Evolutionary conservation across 2,888 invertebrate genomes (phyloP), one percentile per base, ranked within the genome.

Genomic region (Odontothrips loti): DNA sequence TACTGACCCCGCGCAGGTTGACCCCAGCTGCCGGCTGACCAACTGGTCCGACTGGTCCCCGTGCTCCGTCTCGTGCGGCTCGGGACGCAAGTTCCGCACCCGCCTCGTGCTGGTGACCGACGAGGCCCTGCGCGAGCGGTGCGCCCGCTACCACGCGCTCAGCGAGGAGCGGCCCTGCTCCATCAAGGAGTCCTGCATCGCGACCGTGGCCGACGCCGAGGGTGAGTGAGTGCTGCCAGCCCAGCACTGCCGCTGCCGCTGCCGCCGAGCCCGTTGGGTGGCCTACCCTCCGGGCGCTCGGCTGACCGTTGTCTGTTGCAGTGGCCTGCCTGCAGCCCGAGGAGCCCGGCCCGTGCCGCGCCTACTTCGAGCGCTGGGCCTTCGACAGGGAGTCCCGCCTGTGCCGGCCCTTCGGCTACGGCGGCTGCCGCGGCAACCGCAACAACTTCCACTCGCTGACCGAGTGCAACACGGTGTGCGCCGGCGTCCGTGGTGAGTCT

Each of bases 1-100:
- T n/a, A n/a, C n/a, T n/a, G n/a, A n/a, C n/a, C n/a, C n/a, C n/a
- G n/a, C 80, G 6, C 82, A 88, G 88, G 86, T 86, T 75, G 88
- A 88, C 82, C 87, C 89, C 0, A 83, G 84, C 78, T 90, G 91
- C 80, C 94, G 95, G 82, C 93, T 95, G n/a, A 94, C 94, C 0
- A 92, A 92, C 80, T 98, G 97, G 97, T 92, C 95, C 82, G 93
- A 94, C 84, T 98, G 97, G 97, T 95, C 96, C 81, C 94, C 96
- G 0, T 98, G 97, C 88, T 94, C 95, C 80, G 95, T 94, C 0
- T 92, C 95, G 11, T 98, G 97, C 86, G 97, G 96, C 0, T 91
- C 91, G 85, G 97, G 97, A 0, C 91, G 94, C 23, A 90, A 90
- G 82, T 87, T 92, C 82, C 91, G 96, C 81, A 94, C 94, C 63